These are phyloP conservation scores for Falco columbarius DNA, from an alignment of 2,797 vertebrate genomes.

Conservation along the genomic window DNA sequence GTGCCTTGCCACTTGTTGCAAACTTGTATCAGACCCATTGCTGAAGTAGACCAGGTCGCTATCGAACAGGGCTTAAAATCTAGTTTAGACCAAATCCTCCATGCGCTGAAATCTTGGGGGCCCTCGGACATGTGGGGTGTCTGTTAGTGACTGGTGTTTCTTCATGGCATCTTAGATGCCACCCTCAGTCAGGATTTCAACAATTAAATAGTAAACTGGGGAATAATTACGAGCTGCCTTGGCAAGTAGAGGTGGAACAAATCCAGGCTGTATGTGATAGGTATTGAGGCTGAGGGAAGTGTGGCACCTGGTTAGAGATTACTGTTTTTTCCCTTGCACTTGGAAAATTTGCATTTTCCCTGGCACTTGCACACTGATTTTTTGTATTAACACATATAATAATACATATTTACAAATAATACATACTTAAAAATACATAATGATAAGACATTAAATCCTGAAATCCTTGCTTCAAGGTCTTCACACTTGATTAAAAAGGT, in stretches of 20 bases:
- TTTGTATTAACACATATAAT: background rate
- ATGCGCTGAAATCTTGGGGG: background rate
- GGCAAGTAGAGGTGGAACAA: background rate
- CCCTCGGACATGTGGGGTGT: background rate
- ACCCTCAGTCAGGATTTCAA: background rate
- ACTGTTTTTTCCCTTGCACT: background rate
- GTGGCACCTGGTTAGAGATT: background rate
- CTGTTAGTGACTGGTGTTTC: background rate
- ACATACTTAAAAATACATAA: background rate
- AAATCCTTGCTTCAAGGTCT: background rate
- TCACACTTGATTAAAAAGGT: background rate
- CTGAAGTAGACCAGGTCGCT: background rate
- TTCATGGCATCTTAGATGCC: background rate
- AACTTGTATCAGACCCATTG: background rate
- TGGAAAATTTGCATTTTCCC: background rate
- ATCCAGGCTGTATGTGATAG: background rate
- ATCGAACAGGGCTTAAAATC: background rate
- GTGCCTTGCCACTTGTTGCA: background rate
- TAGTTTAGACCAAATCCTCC: background rate
- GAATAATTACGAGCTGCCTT: background rate
- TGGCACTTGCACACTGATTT: background rate
- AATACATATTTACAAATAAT: background rate
- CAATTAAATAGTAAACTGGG: background rate
- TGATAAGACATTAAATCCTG: background rate
- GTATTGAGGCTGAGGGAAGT: background rate